Evolutionary conservation across 2,113 vertebrate genomes (phyloP), one percentile per base, ranked within the genome.

Genomic region (Scomber colias): DNA sequence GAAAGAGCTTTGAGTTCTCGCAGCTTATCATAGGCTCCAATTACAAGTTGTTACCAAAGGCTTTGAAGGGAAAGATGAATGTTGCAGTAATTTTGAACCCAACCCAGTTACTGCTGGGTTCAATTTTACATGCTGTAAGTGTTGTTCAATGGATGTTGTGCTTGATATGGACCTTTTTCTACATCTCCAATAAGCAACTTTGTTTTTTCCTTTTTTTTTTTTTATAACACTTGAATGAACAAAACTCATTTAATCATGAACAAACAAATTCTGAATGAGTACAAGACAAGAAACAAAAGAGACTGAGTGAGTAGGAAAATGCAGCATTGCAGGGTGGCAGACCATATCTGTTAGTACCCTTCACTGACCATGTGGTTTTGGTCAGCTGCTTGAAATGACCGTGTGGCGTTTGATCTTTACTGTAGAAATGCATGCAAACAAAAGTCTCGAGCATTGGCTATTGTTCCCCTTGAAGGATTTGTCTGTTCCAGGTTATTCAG

Each of bases 11-110:
- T 50, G 56, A 56, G 56, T 64, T 57, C 13, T 68, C 5, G 8
- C 19, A 68, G 71, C 81, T 81, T 61, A 40, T 50, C 44, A n/a
- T 54, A 62, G 4, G 62, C 63, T 73, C 68, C 21, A 51, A 46
- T 71, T 75, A 81, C 69, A 72, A 83, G 72, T 88, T 75, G 74
- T 91, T 91, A 93, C 94, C 94, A 96, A 96, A 95, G 92, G 92
- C 87, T 93, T 89, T 87, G 86, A 89, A 94, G 82, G 89, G 86
- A 89, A 81, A 89, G 65, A 87, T 93, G 86, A 94, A 93, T 95
- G 93, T 95, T 87, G 83, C 83, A 75, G 81, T 89, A 81, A 86
- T 55, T 63, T 83, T 85, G 84, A 88, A 65, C 80, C 81, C 75
- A 79, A 49, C 64, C 31, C 71, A 31, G 16, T 69, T 70, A 67